Evolutionary conservation across 2,113 vertebrate genomes (phyloP), one percentile per base, ranked within the genome.

Genomic region (Edolisoma coerulescens): DNA sequence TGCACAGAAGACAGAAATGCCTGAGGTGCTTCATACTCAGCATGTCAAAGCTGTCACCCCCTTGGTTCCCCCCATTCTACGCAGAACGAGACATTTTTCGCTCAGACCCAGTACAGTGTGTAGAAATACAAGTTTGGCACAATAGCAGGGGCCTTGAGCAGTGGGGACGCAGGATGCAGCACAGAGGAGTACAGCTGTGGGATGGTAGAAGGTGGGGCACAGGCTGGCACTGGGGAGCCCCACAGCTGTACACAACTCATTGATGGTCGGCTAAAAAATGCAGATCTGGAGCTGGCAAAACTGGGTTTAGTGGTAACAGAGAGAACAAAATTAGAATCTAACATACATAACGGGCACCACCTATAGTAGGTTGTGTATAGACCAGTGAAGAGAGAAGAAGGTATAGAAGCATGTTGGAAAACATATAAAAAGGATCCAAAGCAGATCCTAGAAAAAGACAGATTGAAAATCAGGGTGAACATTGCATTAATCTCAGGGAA

Each of bases 301-400:
- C n/a, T 49, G 16, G 23, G 9, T 69, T 68, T 64, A 69, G n/a
- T 2, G 1, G 41, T 77, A 50, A 50, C 35, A 87, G n/a, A 30
- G 35, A 57, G n/a, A 92, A 71, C 4, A 80, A 90, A 89, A 42
- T 10, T 18, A 52, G 6, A 32, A 44, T 35, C 49, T 77, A 35
- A 60, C 21, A 6, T 35, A 37, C 4, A 2, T 37, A 44, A 67
- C 13, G 35, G 49, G 7, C 33, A 44, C 49, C 0, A 0, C 8
- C 16, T 37, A 15, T 8, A 26, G 24, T 27, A 10, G 42, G 26
- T 22, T 65, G 20, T 82, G 26, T 32, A n/a, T 3, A 78, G 74
- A 59, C 4, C n/a, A 75, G 6, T 11, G 35, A 69, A 74, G 54
- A 44, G 9, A 78, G 44, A 57, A 65, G 11, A 61, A 57, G 22